Evolutionary conservation across 2,113 vertebrate genomes (phyloP).

Genomic region (Centropristis striata): DNA sequence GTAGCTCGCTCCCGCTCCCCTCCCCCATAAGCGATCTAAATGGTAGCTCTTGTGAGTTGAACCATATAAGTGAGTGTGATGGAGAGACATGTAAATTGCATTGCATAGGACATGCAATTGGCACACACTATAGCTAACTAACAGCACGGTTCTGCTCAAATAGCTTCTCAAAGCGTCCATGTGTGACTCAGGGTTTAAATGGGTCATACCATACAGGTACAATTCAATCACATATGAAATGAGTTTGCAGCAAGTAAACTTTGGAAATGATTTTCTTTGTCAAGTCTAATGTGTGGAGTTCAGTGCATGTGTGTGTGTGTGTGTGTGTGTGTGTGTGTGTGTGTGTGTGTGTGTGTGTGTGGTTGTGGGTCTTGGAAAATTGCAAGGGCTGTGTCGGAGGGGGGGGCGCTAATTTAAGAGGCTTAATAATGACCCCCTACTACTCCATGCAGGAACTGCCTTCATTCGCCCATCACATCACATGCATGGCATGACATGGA

Average conservation of each 20-base stretch:
- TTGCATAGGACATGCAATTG: constrained; percentile 70
- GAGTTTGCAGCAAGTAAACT: constrained; percentile 80
- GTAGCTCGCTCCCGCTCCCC: constrained; percentile 16
- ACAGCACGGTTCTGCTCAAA: constrained; percentile 73
- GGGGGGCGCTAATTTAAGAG: constrained; percentile 80
- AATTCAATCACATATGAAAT: constrained; percentile 80
- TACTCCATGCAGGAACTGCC: constrained; percentile 80
- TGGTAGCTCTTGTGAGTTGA: constrained; percentile 77
- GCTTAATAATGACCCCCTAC: constrained; percentile 84
- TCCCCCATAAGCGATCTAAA: constrained; percentile 71
- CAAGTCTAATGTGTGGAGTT: constrained; percentile 54
- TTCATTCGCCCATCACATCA: constrained; percentile 84
- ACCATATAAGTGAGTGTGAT: constrained; percentile 79
- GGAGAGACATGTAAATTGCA: constrained; percentile 83
- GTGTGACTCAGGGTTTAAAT: constrained; percentile 75
- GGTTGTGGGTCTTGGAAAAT: constrained; percentile 61
- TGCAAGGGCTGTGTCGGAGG: constrained; percentile 64
- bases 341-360: constrained; percentile 3
- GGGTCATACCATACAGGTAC: constrained; percentile 72
- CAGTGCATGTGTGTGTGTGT: constrained; percentile 16
- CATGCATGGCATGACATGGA: constrained; percentile 82
- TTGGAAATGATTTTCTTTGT: constrained; percentile 75
- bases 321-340: constrained; percentile 28
- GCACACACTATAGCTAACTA: constrained; percentile 62
- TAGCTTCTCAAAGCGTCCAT: constrained; percentile 63